Base-by-base conservation (phyloP, 2,113 vertebrate species). In the Rhabdomys dilectus region DNA sequence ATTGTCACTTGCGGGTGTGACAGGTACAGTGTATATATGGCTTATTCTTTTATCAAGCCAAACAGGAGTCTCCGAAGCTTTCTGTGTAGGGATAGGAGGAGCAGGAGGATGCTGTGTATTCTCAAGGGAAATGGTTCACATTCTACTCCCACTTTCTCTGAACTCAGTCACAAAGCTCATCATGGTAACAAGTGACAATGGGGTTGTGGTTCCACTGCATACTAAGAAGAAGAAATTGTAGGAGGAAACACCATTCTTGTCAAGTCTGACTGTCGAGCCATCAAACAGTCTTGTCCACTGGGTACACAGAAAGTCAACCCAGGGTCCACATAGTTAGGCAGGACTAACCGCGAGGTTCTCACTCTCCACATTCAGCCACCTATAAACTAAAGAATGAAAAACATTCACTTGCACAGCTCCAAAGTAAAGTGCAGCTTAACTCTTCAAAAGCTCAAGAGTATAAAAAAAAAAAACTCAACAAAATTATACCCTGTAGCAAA, bases 21-120 rank as follows among this genome's bases (percentile, higher is more conserved):
- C 56, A 15, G 4, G 22, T 1, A 0, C 68, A 39, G n/a, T 2
- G 6, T 13, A 17, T 11, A 4, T n/a, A 13, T 3, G 36, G 8
- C 36, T 76, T 29, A 70, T 17, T n/a, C 76, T 62, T 76, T 26
- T 29, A 45, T 51, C 15, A 64, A 15, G 2, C 5, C 0, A 36
- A 10, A 45, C 34, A 62, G 21, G 10, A 26, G 31, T 53, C 53
- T 29, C 60, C 68, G 11, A 51, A 78, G n/a, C 45, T 66, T 16
- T 53, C 78, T 22, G 6, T 3, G 10, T n/a, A 22, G 64, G 34
- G 19, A 73, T n/a, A 77, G 17, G 64, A 62, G 62, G 4, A 34
- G 2, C 21, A 19, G 19, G 26, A 51, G 21, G 34, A 16, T 26
- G 24, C 19, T 29, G 1, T 29, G 10, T 29, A 29, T 22, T 87